Percentiles rank a stretch among this genome's conserved stretches.
These are phyloP conservation scores for Zonotrichia albicollis DNA, from an alignment of 2,797 vertebrate species.

Conservation along the genomic window DNA sequence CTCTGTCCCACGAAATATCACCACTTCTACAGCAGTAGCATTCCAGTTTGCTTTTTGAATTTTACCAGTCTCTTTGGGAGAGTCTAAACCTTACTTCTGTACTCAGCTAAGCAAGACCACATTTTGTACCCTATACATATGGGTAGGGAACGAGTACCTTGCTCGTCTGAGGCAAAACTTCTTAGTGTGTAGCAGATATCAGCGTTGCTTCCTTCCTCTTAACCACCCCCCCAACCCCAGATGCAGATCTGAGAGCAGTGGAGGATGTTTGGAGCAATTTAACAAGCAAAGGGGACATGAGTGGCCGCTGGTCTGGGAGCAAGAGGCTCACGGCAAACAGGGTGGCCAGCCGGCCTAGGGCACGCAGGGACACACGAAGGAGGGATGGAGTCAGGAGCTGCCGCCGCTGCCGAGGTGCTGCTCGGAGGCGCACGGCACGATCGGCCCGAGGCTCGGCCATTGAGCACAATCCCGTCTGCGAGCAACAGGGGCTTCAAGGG, in stretches of 20 bases:
- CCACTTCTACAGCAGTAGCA: not conserved
- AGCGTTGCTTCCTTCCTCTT: not conserved
- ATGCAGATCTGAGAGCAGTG: not conserved
- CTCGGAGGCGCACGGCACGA: not conserved
- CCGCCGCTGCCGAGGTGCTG: not conserved
- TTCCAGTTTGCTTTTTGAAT: not conserved
- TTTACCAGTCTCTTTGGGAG: not conserved
- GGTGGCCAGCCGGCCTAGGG: not conserved
- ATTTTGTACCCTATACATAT: not conserved
- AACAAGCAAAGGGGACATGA: not conserved
- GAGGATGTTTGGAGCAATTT: not conserved
- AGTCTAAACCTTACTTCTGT: not conserved
- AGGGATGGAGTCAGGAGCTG: too few relatives aligned
- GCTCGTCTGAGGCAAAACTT: not conserved
- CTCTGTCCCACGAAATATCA: not conserved
- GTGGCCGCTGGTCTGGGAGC: not conserved
- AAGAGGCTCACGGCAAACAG: not conserved
- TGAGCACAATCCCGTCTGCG: not conserved
- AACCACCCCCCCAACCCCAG: accelerated
- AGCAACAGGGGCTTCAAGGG: not conserved
- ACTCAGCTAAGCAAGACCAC: not conserved
- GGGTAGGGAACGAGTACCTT: not conserved
- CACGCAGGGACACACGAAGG: not conserved
- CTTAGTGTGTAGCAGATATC: not conserved
- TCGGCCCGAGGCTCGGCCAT: not conserved